Conservation (phyloP, 2,888 invertebrate species). For the Drosophila suboccidentalis region DNA sequence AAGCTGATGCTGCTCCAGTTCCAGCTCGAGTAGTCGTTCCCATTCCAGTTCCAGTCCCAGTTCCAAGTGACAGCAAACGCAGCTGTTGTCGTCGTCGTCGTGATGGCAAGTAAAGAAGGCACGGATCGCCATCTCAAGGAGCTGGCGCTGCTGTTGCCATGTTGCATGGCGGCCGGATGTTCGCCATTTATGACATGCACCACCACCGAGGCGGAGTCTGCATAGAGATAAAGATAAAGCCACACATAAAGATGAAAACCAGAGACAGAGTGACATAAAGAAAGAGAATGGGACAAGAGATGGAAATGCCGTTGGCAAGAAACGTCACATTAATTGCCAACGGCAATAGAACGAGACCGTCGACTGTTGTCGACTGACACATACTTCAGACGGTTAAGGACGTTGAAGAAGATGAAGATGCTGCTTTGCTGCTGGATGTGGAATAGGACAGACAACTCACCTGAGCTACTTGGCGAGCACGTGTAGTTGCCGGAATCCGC, state of each 20-base stretch:
- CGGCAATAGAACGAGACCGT: slow-evolving; percentile 54
- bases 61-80: slow-evolving; percentile 68
- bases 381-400: slow-evolving; percentile 57
- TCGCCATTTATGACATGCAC: slow-evolving; percentile 93
- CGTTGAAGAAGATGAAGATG: slow-evolving; percentile 31
- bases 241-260: slow-evolving; percentile 22
- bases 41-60: slow-evolving; percentile 58
- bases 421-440: neutral
- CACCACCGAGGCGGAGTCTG: slow-evolving; percentile 92
- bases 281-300: neutral
- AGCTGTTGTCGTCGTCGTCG: slow-evolving; percentile 63
- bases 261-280: neutral
- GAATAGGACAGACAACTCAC: slow-evolving; percentile 81
- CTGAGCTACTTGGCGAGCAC: slow-evolving; percentile 93
- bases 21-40: slow-evolving; percentile 42
- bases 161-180: slow-evolving; percentile 89
- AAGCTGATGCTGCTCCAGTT: slow-evolving; percentile 35
- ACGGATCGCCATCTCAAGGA: slow-evolving; percentile 67
- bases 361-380: slow-evolving; percentile 49
- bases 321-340: slow-evolving; percentile 69
- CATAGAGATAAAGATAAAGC: slow-evolving; percentile 22
- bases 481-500: slow-evolving; percentile 96
- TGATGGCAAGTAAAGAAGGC: slow-evolving; percentile 74
- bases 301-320: slow-evolving; percentile 51
- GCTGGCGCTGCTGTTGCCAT: slow-evolving; percentile 85